A percentile compares a stretch with the other conserved stretches of the same genome.
phyloP scores from a whole-genome alignment of 2,888 invertebrate species.

The Acanthosepion lycidas region DNA sequence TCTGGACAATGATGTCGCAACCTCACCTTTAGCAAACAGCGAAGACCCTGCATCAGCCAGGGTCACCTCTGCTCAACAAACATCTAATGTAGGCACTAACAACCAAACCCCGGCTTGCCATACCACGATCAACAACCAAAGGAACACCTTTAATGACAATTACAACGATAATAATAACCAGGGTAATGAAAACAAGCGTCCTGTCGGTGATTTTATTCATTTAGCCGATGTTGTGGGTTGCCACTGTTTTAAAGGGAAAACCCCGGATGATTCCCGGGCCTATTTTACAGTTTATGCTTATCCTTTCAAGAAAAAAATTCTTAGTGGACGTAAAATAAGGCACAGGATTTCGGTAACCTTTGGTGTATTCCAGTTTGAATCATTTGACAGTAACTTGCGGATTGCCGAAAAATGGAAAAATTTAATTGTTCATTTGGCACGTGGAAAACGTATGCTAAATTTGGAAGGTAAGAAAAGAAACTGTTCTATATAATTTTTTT shows the following conservation, averaged over 20 bases:
- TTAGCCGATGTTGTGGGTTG: conserved; percentile 71
- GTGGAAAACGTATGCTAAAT: conserved; percentile 51
- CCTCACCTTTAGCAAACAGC: background rate
- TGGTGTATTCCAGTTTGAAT: conserved; percentile 55
- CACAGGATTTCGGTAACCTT: conserved; percentile 63
- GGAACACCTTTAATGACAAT: background rate
- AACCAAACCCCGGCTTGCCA: background rate
- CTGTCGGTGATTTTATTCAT: background rate
- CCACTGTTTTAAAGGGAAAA: conserved; percentile 61
- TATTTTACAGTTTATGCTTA: conserved; percentile 70
- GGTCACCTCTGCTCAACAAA: background rate
- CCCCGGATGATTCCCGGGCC: conserved; percentile 54
- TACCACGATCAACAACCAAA: background rate
- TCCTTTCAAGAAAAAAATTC: conserved; percentile 66
- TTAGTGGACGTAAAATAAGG: conserved; percentile 63
- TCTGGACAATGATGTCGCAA: background rate
- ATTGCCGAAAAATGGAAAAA: conserved; percentile 63
- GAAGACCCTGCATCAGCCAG: background rate
- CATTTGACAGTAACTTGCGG: conserved; percentile 64
- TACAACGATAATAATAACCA: background rate
- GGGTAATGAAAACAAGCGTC: background rate
- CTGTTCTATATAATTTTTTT: no score
- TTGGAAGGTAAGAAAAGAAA: conserved; percentile 52
- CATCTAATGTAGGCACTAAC: background rate
- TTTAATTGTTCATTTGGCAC: conserved; percentile 58